phyloP scores from a whole-genome alignment of 1,140 invertebrate genomes.

The Diorhabda elongata region DNA sequence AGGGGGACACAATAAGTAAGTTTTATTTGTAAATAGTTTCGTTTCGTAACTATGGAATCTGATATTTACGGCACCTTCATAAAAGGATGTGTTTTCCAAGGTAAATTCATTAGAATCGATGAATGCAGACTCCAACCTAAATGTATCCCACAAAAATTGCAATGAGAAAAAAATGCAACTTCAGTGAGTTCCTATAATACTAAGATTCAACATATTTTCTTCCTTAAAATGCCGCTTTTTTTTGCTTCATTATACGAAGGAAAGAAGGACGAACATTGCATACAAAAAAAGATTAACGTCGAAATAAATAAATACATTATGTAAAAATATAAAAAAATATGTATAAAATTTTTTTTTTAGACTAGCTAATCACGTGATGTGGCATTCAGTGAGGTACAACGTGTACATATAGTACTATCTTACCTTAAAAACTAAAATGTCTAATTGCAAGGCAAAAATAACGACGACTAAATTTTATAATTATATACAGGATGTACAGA shows the following conservation, averaged over 20 bases:
- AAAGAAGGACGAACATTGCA: conserved; percentile 16
- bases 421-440: conserved; percentile 12
- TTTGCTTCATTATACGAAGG: conserved; percentile 8
- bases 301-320: conserved; percentile 23
- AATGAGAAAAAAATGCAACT: conserved; percentile 6
- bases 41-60: no score
- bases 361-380: conserved; percentile 20
- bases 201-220: conserved; percentile 14
- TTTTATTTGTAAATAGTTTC: no score
- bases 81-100: neutral
- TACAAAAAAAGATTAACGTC: conserved; percentile 6
- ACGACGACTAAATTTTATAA: neutral
- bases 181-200: conserved; percentile 17
- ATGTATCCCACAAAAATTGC: conserved; percentile 8
- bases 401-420: conserved; percentile 12
- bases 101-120: neutral
- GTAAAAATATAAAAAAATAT: conserved; percentile 22
- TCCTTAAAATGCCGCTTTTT: conserved; percentile 16
- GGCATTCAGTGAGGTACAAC: conserved; percentile 20
- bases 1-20: no score
- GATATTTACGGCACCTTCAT: no score
- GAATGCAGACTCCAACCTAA: neutral
- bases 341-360: conserved; percentile 17
- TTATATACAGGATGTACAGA: no score
- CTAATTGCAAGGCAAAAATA: conserved; percentile 7